phyloP scores from a whole-genome alignment of 2,888 invertebrate species.

The Mesorhabditis belari region DNA sequence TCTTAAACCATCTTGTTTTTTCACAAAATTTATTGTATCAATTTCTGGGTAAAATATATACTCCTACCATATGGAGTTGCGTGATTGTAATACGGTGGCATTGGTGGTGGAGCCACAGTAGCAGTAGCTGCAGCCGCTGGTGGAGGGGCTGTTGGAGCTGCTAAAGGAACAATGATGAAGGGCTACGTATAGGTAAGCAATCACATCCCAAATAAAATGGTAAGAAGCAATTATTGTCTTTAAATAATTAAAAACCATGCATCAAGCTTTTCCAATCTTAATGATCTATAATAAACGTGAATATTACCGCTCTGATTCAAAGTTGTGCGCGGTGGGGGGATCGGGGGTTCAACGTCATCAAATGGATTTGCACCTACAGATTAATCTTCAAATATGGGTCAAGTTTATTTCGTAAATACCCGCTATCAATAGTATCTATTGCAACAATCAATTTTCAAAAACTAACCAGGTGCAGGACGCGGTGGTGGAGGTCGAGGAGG shows the following conservation, averaged over 20 bases:
- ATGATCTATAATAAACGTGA: slow-evolving; percentile 1
- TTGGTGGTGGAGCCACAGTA: slow-evolving; percentile 7
- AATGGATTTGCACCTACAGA: slow-evolving; percentile 6
- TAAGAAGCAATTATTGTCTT: too few relatives aligned
- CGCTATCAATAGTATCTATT: too few relatives aligned
- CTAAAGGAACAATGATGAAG: neutral
- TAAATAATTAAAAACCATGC: too few relatives aligned
- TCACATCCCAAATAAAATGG: too few relatives aligned
- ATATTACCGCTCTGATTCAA: neutral
- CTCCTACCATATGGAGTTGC: slow-evolving; percentile 17
- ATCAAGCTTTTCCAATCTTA: too few relatives aligned
- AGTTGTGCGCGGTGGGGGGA: slow-evolving; percentile 31
- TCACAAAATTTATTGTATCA: too few relatives aligned
- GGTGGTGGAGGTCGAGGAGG: slow-evolving; percentile 12
- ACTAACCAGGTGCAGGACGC: neutral
- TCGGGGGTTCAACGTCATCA: slow-evolving; percentile 24
- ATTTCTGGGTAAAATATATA: too few relatives aligned
- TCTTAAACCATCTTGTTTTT: too few relatives aligned
- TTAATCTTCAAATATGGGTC: too few relatives aligned
- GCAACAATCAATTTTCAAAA: too few relatives aligned
- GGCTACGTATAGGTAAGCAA: too few relatives aligned
- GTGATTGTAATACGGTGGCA: slow-evolving; percentile 24
- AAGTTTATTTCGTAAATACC: too few relatives aligned
- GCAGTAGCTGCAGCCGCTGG: slow-evolving; percentile 20
- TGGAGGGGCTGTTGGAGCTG: slow-evolving; percentile 13